These are phyloP conservation scores for Scaptomyza flava DNA, from an alignment of 2,888 invertebrate species.

Conservation along the genomic window DNA sequence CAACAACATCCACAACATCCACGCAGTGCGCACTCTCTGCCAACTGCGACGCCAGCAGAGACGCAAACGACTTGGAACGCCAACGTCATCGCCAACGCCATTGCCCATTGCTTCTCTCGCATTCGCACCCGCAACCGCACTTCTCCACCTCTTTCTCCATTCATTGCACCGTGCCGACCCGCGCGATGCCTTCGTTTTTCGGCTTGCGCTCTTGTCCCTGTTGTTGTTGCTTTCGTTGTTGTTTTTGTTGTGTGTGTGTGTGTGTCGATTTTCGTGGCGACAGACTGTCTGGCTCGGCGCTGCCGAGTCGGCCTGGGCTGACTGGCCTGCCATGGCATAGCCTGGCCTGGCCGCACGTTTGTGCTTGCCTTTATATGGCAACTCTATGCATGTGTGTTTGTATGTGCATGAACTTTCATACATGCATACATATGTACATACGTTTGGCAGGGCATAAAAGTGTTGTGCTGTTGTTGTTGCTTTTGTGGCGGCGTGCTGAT, in stretches of 20 bases:
- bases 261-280: slow-evolving; percentile 66
- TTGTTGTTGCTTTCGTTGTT: slow-evolving; percentile 18
- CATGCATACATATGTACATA: slow-evolving; percentile 54
- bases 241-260: slow-evolving; percentile 41
- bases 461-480: slow-evolving; percentile 46
- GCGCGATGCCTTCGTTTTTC: slow-evolving; percentile 50
- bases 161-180: slow-evolving; percentile 17
- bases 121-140: not conserved
- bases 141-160: not conserved
- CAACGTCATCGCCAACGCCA: slow-evolving; percentile 27
- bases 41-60: slow-evolving; percentile 50
- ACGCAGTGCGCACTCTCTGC: slow-evolving; percentile 39
- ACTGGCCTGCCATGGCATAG: slow-evolving; percentile 59
- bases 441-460: slow-evolving; percentile 62
- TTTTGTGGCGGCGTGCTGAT: slow-evolving; percentile 64
- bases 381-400: slow-evolving; percentile 42
- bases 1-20: not conserved
- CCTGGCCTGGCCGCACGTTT: slow-evolving; percentile 43
- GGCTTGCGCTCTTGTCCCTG: slow-evolving; percentile 44
- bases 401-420: slow-evolving; percentile 55
- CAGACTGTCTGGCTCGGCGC: slow-evolving; percentile 66
- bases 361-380: slow-evolving; percentile 62
- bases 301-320: slow-evolving; percentile 47
- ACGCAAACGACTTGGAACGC: slow-evolving; percentile 53
- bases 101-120: slow-evolving; percentile 11